phyloP scores from a whole-genome alignment of 2,113 vertebrate species.

The Aphelocoma coerulescens region DNA sequence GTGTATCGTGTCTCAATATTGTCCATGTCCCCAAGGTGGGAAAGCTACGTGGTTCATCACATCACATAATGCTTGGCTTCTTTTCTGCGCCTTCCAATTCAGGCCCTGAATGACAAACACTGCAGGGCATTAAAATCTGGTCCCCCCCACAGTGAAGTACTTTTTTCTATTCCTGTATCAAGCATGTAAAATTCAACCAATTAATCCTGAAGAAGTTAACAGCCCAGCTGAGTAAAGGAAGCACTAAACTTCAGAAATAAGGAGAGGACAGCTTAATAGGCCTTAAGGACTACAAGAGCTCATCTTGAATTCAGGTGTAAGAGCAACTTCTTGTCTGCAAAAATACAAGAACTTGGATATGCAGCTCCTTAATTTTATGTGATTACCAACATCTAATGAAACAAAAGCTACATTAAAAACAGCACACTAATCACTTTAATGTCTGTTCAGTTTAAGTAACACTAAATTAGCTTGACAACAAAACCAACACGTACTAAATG shows the following conservation, averaged over 20 bases:
- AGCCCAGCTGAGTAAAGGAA: not conserved
- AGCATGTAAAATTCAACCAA: not conserved
- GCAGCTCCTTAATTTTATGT: not conserved
- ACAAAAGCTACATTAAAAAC: not conserved
- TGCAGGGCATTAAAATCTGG: not conserved
- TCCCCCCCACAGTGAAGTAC: not conserved
- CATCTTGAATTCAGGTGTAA: not conserved
- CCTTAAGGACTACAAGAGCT: not conserved
- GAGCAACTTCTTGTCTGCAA: not conserved
- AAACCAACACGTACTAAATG: not conserved
- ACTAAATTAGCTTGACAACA: not conserved
- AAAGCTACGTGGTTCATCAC: not conserved
- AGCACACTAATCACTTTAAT: not conserved
- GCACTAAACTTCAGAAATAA: not conserved
- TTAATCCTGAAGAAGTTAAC: not conserved
- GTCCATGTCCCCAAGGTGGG: not conserved
- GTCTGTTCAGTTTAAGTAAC: not conserved
- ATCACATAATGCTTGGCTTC: not conserved
- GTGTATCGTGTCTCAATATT: fast-evolving
- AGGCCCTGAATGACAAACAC: not conserved
- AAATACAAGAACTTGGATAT: fast-evolving
- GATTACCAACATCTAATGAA: not conserved
- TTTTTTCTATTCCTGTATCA: not conserved
- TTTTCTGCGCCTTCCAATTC: not conserved
- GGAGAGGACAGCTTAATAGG: not conserved